Base-by-base conservation (phyloP, 1,140 invertebrate genomes). In the Archegozetes longisetosus region DNA sequence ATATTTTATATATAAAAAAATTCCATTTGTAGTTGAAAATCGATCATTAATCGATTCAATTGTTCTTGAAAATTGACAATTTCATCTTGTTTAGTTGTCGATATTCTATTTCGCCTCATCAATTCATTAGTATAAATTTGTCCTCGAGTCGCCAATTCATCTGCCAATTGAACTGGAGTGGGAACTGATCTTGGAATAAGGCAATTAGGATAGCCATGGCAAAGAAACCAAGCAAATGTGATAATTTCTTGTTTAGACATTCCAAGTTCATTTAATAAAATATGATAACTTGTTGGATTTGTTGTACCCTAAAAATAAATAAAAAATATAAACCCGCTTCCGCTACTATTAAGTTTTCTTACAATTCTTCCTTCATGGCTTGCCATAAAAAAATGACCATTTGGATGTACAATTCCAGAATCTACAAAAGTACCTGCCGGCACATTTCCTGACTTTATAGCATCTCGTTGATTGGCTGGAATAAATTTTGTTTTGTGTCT, bases 401-500 rank as follows among this genome's bases (percentile, higher is more conserved):
- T 25, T 12, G 50, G 50, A 3, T 55, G 26, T 9, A 60, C 58
- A 25, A 60, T 60, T 1, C 20, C 24, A 6, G 28, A 32, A 20
- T 60, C 58, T 2, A 60, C 58, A 24, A 60, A 12, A 2, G 58
- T 60, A 40, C 58, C 58, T 12, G 26, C 32, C 1, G 58, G 58
- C 2, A 60, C 58, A 46, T 60, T 60, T n/a, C 54, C 56, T 14
- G 1, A 17, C 13, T 2, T 25, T 3, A 40, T 32, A 9, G 20
- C n/a, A 22, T 63, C 28, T n/a, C n/a, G n/a, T n/a, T n/a, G n/a
- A n/a, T n/a, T n/a, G 1, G 6, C 50, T 14, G 55, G 55, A 14
- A 57, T 32, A 22, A 64, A 58, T 46, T 61, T 24, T 13, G 54
- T 53, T 46, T 64, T 24, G 20, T 64, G 62, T 2, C 61, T 32